Base-by-base conservation (phyloP, 64 coral and sea anemone species). In the Anthopleura sola region DNA sequence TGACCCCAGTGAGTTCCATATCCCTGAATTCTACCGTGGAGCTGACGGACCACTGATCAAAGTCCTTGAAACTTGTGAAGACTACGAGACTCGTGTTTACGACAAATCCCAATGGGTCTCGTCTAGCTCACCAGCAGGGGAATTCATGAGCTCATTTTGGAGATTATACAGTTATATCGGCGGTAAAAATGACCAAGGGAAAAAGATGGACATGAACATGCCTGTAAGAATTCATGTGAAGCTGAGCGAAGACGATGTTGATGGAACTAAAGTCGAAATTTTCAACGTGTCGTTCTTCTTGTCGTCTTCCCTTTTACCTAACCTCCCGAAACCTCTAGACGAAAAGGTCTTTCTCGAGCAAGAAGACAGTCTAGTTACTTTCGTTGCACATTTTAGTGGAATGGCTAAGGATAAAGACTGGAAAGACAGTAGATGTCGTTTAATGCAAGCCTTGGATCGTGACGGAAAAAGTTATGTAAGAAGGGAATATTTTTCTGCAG, bases 391-490 rank as follows among this genome's bases (percentile, higher is more conserved):
- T 85, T 91, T 91, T 78, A 32, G 54, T 23, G 89, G 89, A 17
- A 83, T 91, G 20, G 89, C 89, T 15, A 91, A 85, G 53, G 89
- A 86, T 23, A 91, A 91, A 81, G 89, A 91, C 64, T 91, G 89
- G 89, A 24, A 46, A 19, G 89, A 91, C 17, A 91, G 60, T 46
- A 56, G 57, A 24, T 24, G 75, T 17, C 38, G 78, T 16, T 26
- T 91, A 18, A 85, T 48, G 69, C 50, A 60, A 14, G 49, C 83
- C 0, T 39, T 91, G 49, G 83, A 91, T 31, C 66, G 84, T 49
- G 89, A 91, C 55, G 53, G 55, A 7, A 91, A 86, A 60, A 28
- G 50, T 6, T 91, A 86, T 40, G 89, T 69, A 1, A 86, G 54
- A 23, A 80, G 47, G 31, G 84, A 85, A 38, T 91, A 91, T 40